A percentile compares a stretch with the other conserved stretches of the same genome.
Evolutionary conservation across 2,797 vertebrate species (phyloP).

Genomic region (Prunella strophiata): DNA sequence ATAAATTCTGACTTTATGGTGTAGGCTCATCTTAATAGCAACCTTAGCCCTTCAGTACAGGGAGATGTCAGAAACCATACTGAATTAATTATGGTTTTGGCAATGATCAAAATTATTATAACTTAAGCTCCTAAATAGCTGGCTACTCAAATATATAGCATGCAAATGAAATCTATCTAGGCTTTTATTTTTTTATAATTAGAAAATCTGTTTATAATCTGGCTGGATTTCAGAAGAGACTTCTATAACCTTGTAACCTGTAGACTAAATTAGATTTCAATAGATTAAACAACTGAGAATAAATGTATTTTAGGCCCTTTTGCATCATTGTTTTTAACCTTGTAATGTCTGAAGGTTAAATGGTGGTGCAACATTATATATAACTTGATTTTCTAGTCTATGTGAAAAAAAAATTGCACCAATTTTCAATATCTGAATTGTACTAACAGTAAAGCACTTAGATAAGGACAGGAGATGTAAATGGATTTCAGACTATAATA

Average conservation of each 20-base stretch:
- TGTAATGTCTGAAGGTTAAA: not conserved
- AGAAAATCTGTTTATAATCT: slow-evolving; percentile 26
- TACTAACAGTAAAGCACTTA: not conserved
- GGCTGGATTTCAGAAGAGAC: slow-evolving; percentile 1
- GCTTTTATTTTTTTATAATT: slow-evolving; percentile 15
- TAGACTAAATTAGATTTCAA: slow-evolving; percentile 28
- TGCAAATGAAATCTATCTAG: not conserved
- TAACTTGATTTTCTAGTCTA: not conserved
- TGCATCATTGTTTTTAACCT: slow-evolving; percentile 5
- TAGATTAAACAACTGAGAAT: slow-evolving; percentile 14
- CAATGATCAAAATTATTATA: not conserved
- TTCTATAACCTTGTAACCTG: slow-evolving; percentile 10
- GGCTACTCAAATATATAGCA: not conserved
- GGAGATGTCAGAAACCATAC: not conserved
- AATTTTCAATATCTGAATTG: not conserved
- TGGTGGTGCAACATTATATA: not conserved
- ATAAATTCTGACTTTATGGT: not conserved
- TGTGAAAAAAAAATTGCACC: not conserved
- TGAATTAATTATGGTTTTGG: slow-evolving; percentile 41
- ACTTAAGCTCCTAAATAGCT: not conserved
- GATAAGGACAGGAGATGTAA: not conserved
- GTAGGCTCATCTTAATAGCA: not conserved
- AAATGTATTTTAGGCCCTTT: slow-evolving; percentile 12
- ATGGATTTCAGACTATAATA: not conserved
- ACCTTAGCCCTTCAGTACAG: not conserved